Conservation (phyloP, 2,888 invertebrate species). For the Muschampia staudingeri region DNA sequence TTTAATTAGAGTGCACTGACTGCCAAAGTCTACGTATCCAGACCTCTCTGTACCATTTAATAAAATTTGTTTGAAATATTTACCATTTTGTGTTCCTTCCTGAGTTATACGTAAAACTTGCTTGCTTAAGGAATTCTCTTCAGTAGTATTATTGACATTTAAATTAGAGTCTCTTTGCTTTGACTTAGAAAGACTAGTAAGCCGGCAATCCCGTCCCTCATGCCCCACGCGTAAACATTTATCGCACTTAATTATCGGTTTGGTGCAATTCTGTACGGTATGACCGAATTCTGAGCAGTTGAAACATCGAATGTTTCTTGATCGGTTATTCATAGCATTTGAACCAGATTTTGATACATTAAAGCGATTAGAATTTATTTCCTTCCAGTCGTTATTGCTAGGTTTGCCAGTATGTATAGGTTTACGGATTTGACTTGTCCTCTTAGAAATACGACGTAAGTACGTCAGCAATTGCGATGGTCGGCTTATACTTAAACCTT, state of each 20-base stretch:
- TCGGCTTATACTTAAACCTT: neutral
- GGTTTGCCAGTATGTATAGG: neutral
- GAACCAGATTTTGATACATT: neutral
- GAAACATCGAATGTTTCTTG: slow-evolving; percentile 19
- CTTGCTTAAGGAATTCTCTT: neutral
- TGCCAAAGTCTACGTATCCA: slow-evolving; percentile 59
- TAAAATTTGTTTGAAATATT: slow-evolving; percentile 44
- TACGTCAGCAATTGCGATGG: slow-evolving; percentile 46
- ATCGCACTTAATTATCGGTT: slow-evolving; percentile 22
- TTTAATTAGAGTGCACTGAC: slow-evolving; percentile 55
- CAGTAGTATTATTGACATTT: neutral
- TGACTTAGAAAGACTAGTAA: neutral
- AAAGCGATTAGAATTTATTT: neutral
- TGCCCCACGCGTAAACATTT: slow-evolving; percentile 40
- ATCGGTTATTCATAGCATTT: neutral
- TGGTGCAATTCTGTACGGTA: slow-evolving; percentile 24
- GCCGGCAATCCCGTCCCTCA: neutral
- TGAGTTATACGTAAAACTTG: slow-evolving; percentile 12
- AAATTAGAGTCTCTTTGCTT: neutral
- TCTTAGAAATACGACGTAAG: slow-evolving; percentile 41
- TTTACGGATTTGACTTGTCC: neutral
- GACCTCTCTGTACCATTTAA: slow-evolving; percentile 36
- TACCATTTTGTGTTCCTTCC: slow-evolving; percentile 15
- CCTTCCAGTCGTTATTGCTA: neutral
- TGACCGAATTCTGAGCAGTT: slow-evolving; percentile 40